Conservation (phyloP, 2,888 invertebrate genomes). For the Synanthedon vespiformis region DNA sequence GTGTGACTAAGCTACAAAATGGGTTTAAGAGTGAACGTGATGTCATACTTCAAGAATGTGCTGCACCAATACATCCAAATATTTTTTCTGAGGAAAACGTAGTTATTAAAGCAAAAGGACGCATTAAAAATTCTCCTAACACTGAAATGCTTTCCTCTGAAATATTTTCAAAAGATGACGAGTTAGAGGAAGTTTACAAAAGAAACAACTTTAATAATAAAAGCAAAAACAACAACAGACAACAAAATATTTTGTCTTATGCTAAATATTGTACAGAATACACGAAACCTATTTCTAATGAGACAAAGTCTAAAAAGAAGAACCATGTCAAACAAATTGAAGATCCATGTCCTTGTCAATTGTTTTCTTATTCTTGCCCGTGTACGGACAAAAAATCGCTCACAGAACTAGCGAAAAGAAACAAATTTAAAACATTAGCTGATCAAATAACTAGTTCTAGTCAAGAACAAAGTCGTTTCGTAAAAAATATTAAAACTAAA, state of each 20-base stretch:
- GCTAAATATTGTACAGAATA: conserved; percentile 42
- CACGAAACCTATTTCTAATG: conserved; percentile 30
- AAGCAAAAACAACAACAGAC: conserved; percentile 19
- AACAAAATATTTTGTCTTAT: conserved; percentile 44
- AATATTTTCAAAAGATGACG: conserved; percentile 34
- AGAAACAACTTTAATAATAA: conserved; percentile 12
- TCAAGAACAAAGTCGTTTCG: no score
- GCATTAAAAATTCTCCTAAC: conserved; percentile 18
- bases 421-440: conserved; percentile 18
- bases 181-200: conserved; percentile 12
- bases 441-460: conserved; percentile 29
- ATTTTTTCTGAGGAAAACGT: conserved; percentile 22
- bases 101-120: conserved; percentile 22
- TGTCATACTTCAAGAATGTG: conserved; percentile 42
- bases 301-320: conserved; percentile 32
- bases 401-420: conserved; percentile 26
- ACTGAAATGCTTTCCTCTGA: conserved; percentile 32
- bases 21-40: conserved; percentile 24
- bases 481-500: conserved; percentile 9
- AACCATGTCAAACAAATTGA: conserved; percentile 29
- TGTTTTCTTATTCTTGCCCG: conserved; percentile 49
- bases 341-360: conserved; percentile 48
- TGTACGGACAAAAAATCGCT: conserved; percentile 35
- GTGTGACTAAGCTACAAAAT: conserved; percentile 8
- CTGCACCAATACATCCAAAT: conserved; percentile 32